Percentiles rank a stretch among this genome's conserved stretches.
These are phyloP conservation scores for Chaitophorus viminalis DNA, from an alignment of 2,888 invertebrate genomes.

Conservation along the genomic window DNA sequence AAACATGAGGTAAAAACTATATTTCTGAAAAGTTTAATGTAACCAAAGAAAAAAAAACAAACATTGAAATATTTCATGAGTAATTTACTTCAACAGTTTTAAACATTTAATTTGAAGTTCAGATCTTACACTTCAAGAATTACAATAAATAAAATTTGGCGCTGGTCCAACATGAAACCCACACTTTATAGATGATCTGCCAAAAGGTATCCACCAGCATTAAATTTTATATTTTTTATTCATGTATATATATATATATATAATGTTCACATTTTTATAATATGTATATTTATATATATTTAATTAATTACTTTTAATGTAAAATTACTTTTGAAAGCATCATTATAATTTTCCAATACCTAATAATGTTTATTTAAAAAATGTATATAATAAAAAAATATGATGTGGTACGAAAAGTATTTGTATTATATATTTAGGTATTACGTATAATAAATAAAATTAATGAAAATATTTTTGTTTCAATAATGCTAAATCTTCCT, in stretches of 20 bases:
- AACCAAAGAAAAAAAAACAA: neutral
- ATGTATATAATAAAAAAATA: too few species aligned
- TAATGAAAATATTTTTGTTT: too few species aligned
- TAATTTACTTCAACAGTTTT: neutral
- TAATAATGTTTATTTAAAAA: too few species aligned
- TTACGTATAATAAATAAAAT: too few species aligned
- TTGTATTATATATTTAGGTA: too few species aligned
- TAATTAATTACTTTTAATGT: neutral
- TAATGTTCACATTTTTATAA: too few species aligned
- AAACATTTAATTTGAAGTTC: neutral
- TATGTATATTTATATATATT: too few species aligned
- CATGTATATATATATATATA: too few species aligned
- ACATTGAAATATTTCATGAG: neutral
- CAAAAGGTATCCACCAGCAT: neutral
- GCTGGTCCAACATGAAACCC: neutral
- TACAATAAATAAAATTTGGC: neutral
- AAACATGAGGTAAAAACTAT: neutral
- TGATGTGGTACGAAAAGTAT: too few species aligned
- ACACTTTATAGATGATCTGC: neutral
- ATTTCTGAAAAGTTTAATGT: neutral
- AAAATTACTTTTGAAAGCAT: neutral
- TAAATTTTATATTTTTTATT: neutral
- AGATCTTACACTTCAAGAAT: neutral
- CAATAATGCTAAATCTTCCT: too few species aligned
- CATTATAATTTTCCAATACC: too few species aligned